Conservation (phyloP, 2,888 invertebrate genomes). For the Diarsia brunnea region DNA sequence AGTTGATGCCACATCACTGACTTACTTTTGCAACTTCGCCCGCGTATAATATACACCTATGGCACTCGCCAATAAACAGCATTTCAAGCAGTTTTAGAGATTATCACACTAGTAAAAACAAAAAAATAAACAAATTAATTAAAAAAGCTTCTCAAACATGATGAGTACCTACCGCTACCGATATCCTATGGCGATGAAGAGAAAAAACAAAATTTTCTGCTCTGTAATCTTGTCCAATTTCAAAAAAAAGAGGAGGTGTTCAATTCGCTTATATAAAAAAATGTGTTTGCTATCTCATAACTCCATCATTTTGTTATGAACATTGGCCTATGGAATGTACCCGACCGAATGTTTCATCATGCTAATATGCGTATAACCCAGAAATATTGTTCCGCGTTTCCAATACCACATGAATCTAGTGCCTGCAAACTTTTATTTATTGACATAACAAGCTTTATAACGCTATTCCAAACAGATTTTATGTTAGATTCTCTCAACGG, state of each 20-base stretch:
- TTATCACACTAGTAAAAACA: too few species aligned
- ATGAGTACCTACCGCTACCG: not conserved
- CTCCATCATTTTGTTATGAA: not conserved
- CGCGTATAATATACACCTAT: not conserved
- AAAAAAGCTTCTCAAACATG: not conserved
- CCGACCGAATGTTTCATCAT: slow-evolving; percentile 15
- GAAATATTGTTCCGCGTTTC: slow-evolving; percentile 24
- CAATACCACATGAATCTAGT: slow-evolving; percentile 17
- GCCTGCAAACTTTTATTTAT: slow-evolving; percentile 40
- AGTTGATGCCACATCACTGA: not conserved
- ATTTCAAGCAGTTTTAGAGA: not conserved
- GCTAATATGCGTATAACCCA: slow-evolving; percentile 15
- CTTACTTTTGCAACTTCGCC: not conserved
- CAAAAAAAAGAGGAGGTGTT: too few species aligned
- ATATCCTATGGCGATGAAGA: not conserved
- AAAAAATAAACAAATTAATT: not conserved
- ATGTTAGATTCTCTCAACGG: not conserved
- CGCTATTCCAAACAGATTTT: slow-evolving; percentile 22
- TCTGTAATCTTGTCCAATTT: not conserved
- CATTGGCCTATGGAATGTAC: not conserved
- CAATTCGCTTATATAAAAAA: too few species aligned
- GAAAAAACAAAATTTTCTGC: not conserved
- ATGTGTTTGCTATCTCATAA: too few species aligned
- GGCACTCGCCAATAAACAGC: not conserved
- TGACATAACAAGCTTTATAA: slow-evolving; percentile 29